A percentile compares a stretch with the other conserved stretches of the same genome.
phyloP scores from a whole-genome alignment of 2,113 vertebrate species.

The Sebastes schlegelii region DNA sequence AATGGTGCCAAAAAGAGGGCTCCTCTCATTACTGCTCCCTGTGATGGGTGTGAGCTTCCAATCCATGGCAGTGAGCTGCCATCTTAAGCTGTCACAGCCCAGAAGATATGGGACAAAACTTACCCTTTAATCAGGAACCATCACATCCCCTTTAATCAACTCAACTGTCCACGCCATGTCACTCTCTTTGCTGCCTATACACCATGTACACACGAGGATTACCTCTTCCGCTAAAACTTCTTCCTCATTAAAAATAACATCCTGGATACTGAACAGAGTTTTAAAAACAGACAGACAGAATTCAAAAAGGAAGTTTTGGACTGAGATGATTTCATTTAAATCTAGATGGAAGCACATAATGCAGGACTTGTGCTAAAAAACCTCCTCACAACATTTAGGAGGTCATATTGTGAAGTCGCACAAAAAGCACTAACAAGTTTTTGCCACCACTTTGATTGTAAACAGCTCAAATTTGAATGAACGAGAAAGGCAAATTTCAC shows the following conservation, averaged over 20 bases:
- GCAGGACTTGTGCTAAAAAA: slow-evolving; percentile 1
- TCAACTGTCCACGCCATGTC: slow-evolving; percentile 65
- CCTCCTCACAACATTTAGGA: neutral
- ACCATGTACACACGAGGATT: slow-evolving; percentile 65
- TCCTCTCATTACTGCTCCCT: slow-evolving; percentile 75
- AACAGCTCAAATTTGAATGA: slow-evolving; percentile 4
- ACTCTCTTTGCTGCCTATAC: slow-evolving; percentile 59
- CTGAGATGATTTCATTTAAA: slow-evolving; percentile 35
- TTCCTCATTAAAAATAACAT: slow-evolving; percentile 66
- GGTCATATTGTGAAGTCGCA: neutral
- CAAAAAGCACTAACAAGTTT: neutral
- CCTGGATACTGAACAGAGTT: slow-evolving; percentile 38
- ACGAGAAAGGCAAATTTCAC: neutral
- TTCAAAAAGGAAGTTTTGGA: slow-evolving; percentile 32
- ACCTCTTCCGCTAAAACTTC: slow-evolving; percentile 34
- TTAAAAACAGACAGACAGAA: slow-evolving; percentile 9
- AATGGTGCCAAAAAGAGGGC: slow-evolving; percentile 60
- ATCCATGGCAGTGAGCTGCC: slow-evolving; percentile 75
- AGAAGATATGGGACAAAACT: slow-evolving; percentile 79
- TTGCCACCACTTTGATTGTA: neutral
- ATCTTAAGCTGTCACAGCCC: slow-evolving; percentile 79
- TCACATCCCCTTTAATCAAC: slow-evolving; percentile 74
- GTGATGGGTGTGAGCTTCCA: slow-evolving; percentile 61
- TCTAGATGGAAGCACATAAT: neutral
- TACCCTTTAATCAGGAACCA: slow-evolving; percentile 80